phyloP scores from a whole-genome alignment of 30 jellyfish, hydroid and myxozoan species.

The Mastigias papua region DNA sequence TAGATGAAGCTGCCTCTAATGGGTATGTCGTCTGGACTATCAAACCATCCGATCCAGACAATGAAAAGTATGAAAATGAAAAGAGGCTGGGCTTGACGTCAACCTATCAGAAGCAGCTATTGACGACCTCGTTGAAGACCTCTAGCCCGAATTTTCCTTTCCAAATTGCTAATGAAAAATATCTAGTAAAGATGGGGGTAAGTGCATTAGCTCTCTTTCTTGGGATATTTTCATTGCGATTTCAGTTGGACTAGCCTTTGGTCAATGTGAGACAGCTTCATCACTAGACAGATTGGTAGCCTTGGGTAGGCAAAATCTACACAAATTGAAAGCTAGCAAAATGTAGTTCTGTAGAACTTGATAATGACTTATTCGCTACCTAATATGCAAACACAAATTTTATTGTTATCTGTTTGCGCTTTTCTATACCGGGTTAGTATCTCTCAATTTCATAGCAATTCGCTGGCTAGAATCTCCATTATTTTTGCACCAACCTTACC shows the following conservation, averaged over 20 bases:
- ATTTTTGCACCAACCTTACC: background rate
- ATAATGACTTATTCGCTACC: too few relatives aligned
- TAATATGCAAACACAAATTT: too few relatives aligned
- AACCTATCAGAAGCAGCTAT: conserved; percentile 30
- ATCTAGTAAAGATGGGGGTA: conserved; percentile 59
- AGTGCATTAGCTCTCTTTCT: background rate
- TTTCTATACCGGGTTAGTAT: background rate
- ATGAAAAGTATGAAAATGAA: conserved; percentile 56
- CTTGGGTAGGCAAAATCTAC: too few relatives aligned
- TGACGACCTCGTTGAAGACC: conserved; percentile 9
- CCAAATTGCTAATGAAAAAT: conserved; percentile 33
- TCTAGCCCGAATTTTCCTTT: conserved; percentile 49
- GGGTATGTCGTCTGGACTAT: conserved; percentile 61
- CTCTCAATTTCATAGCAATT: background rate
- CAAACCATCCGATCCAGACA: conserved; percentile 71
- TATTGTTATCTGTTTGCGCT: too few relatives aligned
- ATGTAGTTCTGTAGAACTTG: too few relatives aligned
- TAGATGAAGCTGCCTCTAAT: conserved; percentile 64
- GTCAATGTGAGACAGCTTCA: too few relatives aligned
- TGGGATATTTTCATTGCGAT: too few relatives aligned
- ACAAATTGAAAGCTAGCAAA: too few relatives aligned
- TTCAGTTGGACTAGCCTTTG: too few relatives aligned
- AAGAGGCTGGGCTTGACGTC: conserved; percentile 37
- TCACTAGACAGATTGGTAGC: too few relatives aligned
- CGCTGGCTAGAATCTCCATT: background rate